These are phyloP conservation scores for Otocyon megalotis DNA, from an alignment of 2,113 vertebrate genomes.

Conservation along the genomic window DNA sequence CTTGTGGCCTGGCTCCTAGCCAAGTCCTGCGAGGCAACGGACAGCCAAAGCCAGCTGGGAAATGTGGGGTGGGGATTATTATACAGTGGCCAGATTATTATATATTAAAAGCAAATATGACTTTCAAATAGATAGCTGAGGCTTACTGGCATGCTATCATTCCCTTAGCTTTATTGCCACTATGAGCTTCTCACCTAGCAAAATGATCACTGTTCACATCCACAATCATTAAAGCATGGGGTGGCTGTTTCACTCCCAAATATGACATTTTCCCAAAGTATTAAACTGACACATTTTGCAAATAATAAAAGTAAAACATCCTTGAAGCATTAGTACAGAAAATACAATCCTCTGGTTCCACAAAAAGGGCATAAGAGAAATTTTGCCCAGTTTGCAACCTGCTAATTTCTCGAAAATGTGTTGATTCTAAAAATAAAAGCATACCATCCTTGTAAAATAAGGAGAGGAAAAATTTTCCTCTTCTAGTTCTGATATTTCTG, in stretches of 20 bases:
- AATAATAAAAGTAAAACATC: conserved; percentile 72
- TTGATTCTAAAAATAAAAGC: conserved; percentile 34
- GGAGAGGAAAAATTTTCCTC: neutral
- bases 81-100: conserved; percentile 10
- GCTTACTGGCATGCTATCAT: neutral
- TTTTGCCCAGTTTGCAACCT: neutral
- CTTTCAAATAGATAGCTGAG: neutral
- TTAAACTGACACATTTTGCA: conserved; percentile 31
- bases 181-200: rapidly evolving
- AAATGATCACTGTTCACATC: rapidly evolving
- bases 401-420: conserved; percentile 4
- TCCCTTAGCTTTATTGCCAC: neutral
- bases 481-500: neutral
- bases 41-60: conserved; percentile 37
- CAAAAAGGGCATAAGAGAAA: neutral
- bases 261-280: neutral
- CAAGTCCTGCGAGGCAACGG: conserved; percentile 51
- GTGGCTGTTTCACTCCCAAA: neutral
- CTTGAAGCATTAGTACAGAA: neutral
- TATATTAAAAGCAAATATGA: conserved; percentile 40
- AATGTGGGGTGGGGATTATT: neutral
- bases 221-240: rapidly evolving
- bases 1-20: conserved; percentile 68
- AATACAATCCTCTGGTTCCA: conserved; percentile 12
- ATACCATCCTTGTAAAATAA: neutral